These are phyloP conservation scores for Astreopora myriophthalma DNA, from an alignment of 64 coral and sea anemone genomes.

Conservation along the genomic window DNA sequence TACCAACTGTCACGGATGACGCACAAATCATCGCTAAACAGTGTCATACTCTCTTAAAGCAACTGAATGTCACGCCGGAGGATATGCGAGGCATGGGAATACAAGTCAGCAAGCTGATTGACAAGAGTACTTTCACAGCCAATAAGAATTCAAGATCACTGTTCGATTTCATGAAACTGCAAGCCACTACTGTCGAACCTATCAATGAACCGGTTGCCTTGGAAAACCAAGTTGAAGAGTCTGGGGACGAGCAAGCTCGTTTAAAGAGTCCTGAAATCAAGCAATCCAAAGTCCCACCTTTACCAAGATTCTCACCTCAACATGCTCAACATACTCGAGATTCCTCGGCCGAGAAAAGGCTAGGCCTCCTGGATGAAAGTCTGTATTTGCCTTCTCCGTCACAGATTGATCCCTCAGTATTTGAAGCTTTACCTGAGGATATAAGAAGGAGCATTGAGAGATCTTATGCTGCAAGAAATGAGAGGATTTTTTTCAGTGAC, in stretches of 20 bases:
- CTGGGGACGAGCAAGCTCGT: background rate
- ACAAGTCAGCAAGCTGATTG: constrained; percentile 86
- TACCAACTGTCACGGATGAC: constrained; percentile 82
- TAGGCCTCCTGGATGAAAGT: background rate
- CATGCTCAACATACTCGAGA: background rate
- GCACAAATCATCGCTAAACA: constrained; percentile 68
- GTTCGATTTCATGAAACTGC: constrained; percentile 47
- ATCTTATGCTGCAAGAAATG: constrained; percentile 71
- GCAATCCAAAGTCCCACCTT: constrained; percentile 47
- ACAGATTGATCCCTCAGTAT: constrained; percentile 73
- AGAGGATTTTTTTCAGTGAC: background rate
- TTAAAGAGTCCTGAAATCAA: constrained; percentile 18
- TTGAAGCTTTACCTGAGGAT: constrained; percentile 88
- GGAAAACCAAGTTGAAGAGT: background rate
- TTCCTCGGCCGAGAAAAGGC: background rate
- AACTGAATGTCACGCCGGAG: constrained; percentile 65
- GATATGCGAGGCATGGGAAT: constrained; percentile 96
- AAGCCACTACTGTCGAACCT: background rate
- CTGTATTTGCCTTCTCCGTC: constrained; percentile 80
- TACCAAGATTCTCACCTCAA: constrained; percentile 78
- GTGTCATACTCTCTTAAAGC: constrained; percentile 72
- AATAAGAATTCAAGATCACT: constrained; percentile 31
- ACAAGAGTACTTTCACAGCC: constrained; percentile 4
- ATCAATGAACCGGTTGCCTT: background rate
- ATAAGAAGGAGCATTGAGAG: constrained; percentile 72